phyloP scores from a whole-genome alignment of 2,888 invertebrate genomes.

The Papilio gigon region DNA sequence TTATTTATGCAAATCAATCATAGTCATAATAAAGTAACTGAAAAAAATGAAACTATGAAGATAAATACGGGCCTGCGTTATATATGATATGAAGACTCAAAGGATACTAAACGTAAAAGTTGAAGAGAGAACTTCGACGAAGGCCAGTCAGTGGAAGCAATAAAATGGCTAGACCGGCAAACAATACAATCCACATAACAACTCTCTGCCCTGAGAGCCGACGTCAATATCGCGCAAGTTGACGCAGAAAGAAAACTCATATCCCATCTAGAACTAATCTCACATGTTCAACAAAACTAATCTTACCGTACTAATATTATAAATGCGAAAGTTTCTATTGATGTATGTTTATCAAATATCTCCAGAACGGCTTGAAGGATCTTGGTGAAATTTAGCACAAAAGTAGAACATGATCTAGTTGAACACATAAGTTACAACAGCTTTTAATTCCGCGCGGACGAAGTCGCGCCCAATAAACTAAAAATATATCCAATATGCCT shows the following conservation, averaged over 20 bases:
- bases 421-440: no score
- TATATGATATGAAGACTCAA: not conserved
- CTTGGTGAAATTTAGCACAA: no score
- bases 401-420: no score
- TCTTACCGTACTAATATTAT: no score
- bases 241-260: not conserved
- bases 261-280: not conserved
- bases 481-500: not conserved
- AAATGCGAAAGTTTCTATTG: no score
- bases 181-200: constrained; percentile 1
- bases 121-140: not conserved
- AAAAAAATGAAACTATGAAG: not conserved
- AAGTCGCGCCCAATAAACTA: not conserved
- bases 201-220: not conserved
- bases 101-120: not conserved
- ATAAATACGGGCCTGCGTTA: not conserved
- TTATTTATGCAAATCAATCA: no score
- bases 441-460: no score
- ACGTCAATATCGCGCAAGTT: not conserved
- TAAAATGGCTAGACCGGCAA: not conserved
- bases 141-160: constrained; percentile 6
- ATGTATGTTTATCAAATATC: no score
- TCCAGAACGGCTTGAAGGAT: no score
- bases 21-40: not conserved
- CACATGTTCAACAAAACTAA: constrained; percentile 12